Base-by-base conservation (phyloP, 2,888 invertebrate species). In the Ecdyonurus torrentis region DNA sequence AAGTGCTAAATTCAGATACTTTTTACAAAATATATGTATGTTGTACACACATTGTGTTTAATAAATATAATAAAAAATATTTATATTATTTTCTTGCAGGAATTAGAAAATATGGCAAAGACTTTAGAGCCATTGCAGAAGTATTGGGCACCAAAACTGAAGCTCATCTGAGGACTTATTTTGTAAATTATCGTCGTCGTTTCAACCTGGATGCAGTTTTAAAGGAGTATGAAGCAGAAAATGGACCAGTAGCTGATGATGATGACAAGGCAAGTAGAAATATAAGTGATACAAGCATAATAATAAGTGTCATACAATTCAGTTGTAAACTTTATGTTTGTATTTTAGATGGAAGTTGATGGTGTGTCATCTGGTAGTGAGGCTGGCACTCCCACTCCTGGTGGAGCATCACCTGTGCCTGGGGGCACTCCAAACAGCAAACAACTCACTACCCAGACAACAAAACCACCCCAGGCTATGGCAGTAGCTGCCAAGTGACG, bases 101-200 rank as follows among this genome's bases (percentile, higher is more conserved):
- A 64, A 77, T 83, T 25, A 72, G 81, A 25, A 78, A 78, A 67
- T 82, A 80, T 71, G 82, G 82, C 53, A 88, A 89, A 78, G 89
- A 94, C 75, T 93, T 91, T 75, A 84, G 91, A 77, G 91, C 93
- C 25, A 96, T 97, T 68, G 93, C 97, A 19, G 95, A 96, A 74
- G 87, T 93, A 15, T 83, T 97, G 67, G 94, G 94, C 66, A 97
- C 93, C 61, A 97, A 97, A 79, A 93, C 91, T 1, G 96, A 95
- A 75, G 85, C 88, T 61, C 95, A 96, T 73, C 82, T 97, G 59
- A 86, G 93, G 67, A 87, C 87, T 60, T 97, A 96, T 77, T 97
- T 91, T 76, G 83, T 90, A 7, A 93, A 91, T 72, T 91, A 96
- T 76, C 84, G 93, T 60, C 85, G 91, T 68, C 84, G 91, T 64